phyloP scores from a whole-genome alignment of 1,140 invertebrate species.

The Adoxophyes honmai region DNA sequence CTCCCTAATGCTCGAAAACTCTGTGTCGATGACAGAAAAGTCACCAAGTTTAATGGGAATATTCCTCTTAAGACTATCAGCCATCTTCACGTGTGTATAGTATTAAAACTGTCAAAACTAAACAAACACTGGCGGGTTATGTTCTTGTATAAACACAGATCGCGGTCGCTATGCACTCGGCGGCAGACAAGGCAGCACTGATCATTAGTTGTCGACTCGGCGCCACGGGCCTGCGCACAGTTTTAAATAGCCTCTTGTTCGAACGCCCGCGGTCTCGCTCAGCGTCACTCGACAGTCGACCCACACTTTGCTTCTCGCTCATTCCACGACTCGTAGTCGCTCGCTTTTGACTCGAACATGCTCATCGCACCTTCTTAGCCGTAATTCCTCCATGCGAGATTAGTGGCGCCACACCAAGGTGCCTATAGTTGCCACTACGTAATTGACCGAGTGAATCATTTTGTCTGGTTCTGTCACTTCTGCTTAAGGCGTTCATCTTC shows the following conservation, averaged over 20 bases:
- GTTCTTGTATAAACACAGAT: conserved; percentile 68
- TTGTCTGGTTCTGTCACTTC: conserved; percentile 51
- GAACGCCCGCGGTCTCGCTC: conserved; percentile 55
- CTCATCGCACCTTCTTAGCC: not conserved
- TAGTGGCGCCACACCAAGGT: conserved; percentile 32
- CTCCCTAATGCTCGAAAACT: conserved; percentile 97
- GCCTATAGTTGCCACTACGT: conserved; percentile 39
- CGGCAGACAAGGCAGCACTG: conserved; percentile 67
- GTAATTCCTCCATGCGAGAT: conserved; percentile 26
- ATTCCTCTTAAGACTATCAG: conserved; percentile 88
- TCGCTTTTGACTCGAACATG: not conserved
- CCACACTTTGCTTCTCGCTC: conserved; percentile 73
- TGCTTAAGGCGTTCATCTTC: conserved; percentile 54
- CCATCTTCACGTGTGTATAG: conserved; percentile 78
- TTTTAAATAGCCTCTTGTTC: conserved; percentile 76
- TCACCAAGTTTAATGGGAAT: conserved; percentile 96
- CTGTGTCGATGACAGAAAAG: conserved; percentile 96
- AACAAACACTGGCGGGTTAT: conserved; percentile 64
- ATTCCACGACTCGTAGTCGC: conserved; percentile 51
- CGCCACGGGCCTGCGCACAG: conserved; percentile 74
- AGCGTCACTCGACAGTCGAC: conserved; percentile 56
- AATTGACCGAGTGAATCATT: conserved; percentile 68
- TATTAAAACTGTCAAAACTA: conserved; percentile 62
- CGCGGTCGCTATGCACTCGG: conserved; percentile 57
- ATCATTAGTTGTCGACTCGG: conserved; percentile 74